Evolutionary conservation across 2,797 vertebrate genomes (phyloP).

Genomic region (Prunella strophiata): DNA sequence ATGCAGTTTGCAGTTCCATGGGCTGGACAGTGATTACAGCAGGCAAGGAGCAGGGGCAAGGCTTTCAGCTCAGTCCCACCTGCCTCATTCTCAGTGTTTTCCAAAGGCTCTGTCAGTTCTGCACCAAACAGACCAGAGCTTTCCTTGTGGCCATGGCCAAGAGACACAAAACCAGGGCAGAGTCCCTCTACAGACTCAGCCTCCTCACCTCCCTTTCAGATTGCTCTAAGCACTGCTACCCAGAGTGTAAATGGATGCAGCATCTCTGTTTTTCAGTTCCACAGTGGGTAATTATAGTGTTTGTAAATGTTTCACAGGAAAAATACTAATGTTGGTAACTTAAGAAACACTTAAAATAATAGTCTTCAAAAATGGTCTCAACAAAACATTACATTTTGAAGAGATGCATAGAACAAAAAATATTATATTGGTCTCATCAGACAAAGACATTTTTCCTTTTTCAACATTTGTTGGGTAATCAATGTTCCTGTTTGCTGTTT

Average conservation of each 20-base stretch:
- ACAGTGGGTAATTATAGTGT: background rate
- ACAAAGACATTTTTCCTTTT: background rate
- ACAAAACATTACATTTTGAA: background rate
- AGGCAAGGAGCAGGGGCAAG: background rate
- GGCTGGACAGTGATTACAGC: background rate
- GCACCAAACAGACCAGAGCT: background rate
- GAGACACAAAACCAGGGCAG: background rate
- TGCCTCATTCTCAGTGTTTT: background rate
- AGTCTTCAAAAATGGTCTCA: background rate
- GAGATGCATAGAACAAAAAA: background rate
- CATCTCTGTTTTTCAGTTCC: background rate
- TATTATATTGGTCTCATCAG: background rate
- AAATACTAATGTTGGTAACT: background rate
- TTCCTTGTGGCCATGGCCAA: background rate
- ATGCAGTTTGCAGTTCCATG: background rate
- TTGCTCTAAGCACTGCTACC: background rate
- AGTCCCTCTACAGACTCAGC: background rate
- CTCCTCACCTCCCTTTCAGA: background rate
- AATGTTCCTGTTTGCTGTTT: constrained; percentile 73
- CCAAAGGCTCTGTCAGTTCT: background rate
- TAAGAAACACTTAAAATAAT: background rate
- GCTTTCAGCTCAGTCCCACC: background rate
- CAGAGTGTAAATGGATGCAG: background rate
- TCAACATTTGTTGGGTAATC: constrained; percentile 65
- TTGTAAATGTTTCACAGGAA: background rate